A percentile compares a stretch with the other conserved stretches of the same genome.
phyloP scores from a whole-genome alignment of 2,113 vertebrate species.

The Anarrhichthys ocellatus region DNA sequence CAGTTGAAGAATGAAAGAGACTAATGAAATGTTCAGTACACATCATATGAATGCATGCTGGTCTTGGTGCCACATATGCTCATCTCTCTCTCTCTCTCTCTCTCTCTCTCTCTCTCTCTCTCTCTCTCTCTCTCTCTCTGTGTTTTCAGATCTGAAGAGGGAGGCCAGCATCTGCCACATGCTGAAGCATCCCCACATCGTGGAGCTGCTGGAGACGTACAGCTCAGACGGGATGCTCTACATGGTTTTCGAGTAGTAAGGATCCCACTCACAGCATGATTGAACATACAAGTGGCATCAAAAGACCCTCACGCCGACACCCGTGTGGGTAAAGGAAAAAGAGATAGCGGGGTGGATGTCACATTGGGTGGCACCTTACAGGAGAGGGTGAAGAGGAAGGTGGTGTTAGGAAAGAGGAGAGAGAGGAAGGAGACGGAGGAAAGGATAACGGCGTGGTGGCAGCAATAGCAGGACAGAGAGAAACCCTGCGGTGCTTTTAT shows the following conservation, averaged over 20 bases:
- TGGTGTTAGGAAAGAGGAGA: not conserved
- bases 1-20: not conserved
- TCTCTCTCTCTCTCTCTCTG: not conserved
- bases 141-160: slow-evolving; percentile 92
- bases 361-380: not conserved
- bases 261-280: not conserved
- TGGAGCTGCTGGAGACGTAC: slow-evolving; percentile 98
- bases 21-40: not conserved
- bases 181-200: slow-evolving; percentile 99
- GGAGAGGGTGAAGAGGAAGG: not conserved
- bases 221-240: slow-evolving; percentile 99
- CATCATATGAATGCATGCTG: not conserved
- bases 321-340: not conserved
- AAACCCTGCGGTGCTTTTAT: slow-evolving; percentile 46
- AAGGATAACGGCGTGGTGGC: not conserved
- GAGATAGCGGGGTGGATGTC: not conserved
- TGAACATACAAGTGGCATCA: not conserved
- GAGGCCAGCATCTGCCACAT: slow-evolving; percentile 99
- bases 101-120: not conserved
- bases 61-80: not conserved
- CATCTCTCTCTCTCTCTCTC: not conserved
- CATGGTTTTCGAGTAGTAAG: slow-evolving; percentile 99
- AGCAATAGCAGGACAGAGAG: slow-evolving; percentile 25
- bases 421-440: not conserved
- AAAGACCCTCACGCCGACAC: not conserved